Evolutionary conservation across 1,140 invertebrate genomes (phyloP).

Genomic region (Lycorma delicatula): DNA sequence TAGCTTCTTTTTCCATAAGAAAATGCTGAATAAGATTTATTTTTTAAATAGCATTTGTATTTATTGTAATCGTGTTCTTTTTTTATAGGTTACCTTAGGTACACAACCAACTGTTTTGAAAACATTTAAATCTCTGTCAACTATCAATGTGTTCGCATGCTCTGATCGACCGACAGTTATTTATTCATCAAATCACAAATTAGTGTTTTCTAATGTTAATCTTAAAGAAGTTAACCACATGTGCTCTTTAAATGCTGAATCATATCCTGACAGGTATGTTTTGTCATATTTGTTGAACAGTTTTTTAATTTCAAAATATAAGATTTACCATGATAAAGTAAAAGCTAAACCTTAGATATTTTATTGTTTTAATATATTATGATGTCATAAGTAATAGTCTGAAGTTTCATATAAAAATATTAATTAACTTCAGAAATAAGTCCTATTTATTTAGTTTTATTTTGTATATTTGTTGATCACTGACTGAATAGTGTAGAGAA

Average conservation of each 20-base stretch:
- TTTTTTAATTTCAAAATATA: background rate
- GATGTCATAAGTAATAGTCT: too few species aligned
- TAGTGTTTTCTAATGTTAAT: conserved; percentile 99
- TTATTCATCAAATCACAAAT: conserved; percentile 97
- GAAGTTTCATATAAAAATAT: too few species aligned
- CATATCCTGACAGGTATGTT: conserved; percentile 83
- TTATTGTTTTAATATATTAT: too few species aligned
- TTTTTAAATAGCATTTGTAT: background rate
- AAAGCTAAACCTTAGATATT: too few species aligned
- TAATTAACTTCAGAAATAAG: too few species aligned
- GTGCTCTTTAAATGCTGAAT: conserved; percentile 92
- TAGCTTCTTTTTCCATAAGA: background rate
- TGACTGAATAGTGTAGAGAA: too few species aligned
- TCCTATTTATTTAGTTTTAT: too few species aligned
- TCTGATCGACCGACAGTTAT: conserved; percentile 97
- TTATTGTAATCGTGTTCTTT: conserved; percentile 6
- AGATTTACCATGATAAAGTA: background rate
- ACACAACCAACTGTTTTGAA: conserved; percentile 92
- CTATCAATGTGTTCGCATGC: conserved; percentile 97
- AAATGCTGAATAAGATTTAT: background rate
- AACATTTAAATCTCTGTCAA: conserved; percentile 84
- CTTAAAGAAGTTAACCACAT: conserved; percentile 97
- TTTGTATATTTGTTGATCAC: too few species aligned
- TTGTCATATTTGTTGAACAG: conserved; percentile 2
- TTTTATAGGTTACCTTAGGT: conserved; percentile 69